Percentiles rank a stretch among this genome's conserved stretches.
phyloP scores from a whole-genome alignment of 2,113 vertebrate species.

The Microcebus jonahi region DNA sequence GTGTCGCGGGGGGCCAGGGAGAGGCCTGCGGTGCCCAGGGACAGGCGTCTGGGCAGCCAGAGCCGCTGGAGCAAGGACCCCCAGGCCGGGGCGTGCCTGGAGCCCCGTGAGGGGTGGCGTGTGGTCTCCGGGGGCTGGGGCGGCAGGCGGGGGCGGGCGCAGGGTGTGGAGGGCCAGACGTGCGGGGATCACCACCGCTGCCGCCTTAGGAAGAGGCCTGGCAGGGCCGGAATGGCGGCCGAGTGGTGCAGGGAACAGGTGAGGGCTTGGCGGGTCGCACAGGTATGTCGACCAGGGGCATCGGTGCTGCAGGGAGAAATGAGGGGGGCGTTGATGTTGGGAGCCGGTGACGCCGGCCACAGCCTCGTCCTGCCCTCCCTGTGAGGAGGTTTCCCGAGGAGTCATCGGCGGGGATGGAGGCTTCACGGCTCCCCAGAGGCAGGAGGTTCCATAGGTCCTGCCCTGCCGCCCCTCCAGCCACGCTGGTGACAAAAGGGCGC shows the following conservation, averaged over 20 bases:
- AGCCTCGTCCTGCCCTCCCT: neutral
- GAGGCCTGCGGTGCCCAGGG: neutral
- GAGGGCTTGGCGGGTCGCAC: neutral
- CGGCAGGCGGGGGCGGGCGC: accelerated
- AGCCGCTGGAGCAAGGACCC: neutral
- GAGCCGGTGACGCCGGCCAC: neutral
- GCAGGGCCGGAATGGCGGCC: accelerated
- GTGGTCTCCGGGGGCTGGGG: neutral
- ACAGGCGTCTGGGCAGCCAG: neutral
- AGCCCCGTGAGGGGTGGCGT: accelerated
- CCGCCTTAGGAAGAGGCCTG: no score
- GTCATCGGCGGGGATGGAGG: accelerated
- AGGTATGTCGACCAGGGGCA: neutral
- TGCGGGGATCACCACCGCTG: no score
- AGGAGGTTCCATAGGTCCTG: no score
- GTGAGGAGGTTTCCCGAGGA: neutral
- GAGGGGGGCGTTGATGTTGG: no score
- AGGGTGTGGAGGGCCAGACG: accelerated
- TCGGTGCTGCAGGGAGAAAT: neutral
- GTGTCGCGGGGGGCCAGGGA: neutral
- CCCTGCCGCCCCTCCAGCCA: accelerated
- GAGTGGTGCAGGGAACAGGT: accelerated
- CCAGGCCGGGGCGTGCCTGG: neutral
- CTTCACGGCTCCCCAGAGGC: neutral
- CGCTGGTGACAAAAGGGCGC: accelerated